Base-by-base conservation (phyloP, 2,797 vertebrate genomes). In the Chromis chromis region DNA sequence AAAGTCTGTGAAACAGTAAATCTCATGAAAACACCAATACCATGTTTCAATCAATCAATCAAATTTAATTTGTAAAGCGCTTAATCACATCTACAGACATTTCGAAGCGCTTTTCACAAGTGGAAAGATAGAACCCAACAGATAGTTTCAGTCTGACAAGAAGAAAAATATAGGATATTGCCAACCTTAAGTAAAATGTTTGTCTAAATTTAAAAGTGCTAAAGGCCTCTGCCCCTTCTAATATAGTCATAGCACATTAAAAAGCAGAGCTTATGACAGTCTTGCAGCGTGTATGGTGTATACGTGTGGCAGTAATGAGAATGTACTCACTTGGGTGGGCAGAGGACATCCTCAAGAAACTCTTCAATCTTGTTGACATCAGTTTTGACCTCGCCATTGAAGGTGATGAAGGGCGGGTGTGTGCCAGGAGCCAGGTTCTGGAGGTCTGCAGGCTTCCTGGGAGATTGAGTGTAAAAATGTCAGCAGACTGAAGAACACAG, bases 321-420 rank as follows among this genome's bases (percentile, higher is more conserved):
- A 74, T 67, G 21, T 9, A 93, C 97, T 96, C 85, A 99, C 98
- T 98, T 99, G 83, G 98, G 98, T 72, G 98, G 98, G 89, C 95
- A 95, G 68, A 99, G 95, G 77, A 99, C 92, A 65, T 99, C 98
- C 92, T 99, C 98, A 52, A 99, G 96, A 83, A 99, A 99, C 93
- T 99, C 98, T 87, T 99, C 98, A 39, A 99, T 99, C 94, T 99
- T 99, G 94, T 99, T 99, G 83, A 99, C 97, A 28, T 99, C 98
- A 0, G 98, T 99, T 94, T 95, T 99, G 90, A 99, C 98, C 84
- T 99, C 98, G 6, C 95, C 96, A 16, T 99, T 99, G 89, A 95
- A 99, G 31, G 98, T 99, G 90, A 99, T 95, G 92, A 99, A 99
- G 70, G 98, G 98, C 0, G 98, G 98, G 88, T 99, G 98, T 21